Evolutionary conservation across 2,797 vertebrate genomes (phyloP).

Genomic region (Hozukius guyotensis): DNA sequence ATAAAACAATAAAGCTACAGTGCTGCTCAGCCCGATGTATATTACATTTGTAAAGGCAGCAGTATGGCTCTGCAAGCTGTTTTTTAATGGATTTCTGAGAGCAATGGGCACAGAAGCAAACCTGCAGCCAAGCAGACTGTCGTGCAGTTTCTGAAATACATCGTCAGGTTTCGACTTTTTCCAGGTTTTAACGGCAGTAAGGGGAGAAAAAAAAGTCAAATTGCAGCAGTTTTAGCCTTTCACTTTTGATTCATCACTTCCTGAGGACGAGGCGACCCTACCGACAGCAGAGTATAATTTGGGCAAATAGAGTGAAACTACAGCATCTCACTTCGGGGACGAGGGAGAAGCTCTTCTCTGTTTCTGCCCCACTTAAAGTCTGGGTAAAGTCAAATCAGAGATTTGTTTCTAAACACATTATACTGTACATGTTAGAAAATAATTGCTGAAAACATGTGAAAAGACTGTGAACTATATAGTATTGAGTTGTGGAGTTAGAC

Average conservation of each 20-base stretch:
- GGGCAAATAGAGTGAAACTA: slow-evolving; percentile 75
- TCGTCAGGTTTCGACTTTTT: slow-evolving; percentile 52
- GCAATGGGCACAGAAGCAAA: slow-evolving; percentile 56
- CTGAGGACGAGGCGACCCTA: slow-evolving; percentile 51
- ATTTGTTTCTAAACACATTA: too few species aligned
- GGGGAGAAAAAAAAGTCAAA: slow-evolving; percentile 42
- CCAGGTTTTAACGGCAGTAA: slow-evolving; percentile 40
- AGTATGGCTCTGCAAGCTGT: slow-evolving; percentile 56
- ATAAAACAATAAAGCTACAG: slow-evolving; percentile 42
- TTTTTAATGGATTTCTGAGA: slow-evolving; percentile 68
- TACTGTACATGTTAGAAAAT: too few species aligned
- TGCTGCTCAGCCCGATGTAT: slow-evolving; percentile 45
- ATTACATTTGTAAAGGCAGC: slow-evolving; percentile 56
- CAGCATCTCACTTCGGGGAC: slow-evolving; percentile 67
- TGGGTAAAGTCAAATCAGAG: fast-evolving
- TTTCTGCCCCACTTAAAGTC: slow-evolving; percentile 52
- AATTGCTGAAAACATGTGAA: too few species aligned
- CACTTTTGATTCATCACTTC: slow-evolving; percentile 73
- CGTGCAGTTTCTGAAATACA: slow-evolving; percentile 55
- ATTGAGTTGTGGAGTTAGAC: too few species aligned
- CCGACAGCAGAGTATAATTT: slow-evolving; percentile 62
- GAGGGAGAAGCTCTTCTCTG: slow-evolving; percentile 34
- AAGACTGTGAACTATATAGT: too few species aligned
- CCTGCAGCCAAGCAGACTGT: slow-evolving; percentile 56
- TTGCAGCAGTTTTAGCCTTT: slow-evolving; percentile 70